phyloP scores from a whole-genome alignment of 2,888 invertebrate genomes.

The Antheraea assamensis region DNA sequence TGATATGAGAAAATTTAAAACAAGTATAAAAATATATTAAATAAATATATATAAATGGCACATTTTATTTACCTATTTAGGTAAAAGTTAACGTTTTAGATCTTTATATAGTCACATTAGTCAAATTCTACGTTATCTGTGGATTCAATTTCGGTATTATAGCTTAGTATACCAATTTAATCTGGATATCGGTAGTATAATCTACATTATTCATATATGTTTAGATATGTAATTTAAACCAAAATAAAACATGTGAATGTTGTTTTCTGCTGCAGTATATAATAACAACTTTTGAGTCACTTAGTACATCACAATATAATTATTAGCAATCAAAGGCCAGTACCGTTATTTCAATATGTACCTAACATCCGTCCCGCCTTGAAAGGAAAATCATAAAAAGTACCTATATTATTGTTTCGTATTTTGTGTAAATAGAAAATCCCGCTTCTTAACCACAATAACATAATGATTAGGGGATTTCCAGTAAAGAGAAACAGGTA shows the following conservation, averaged over 20 bases:
- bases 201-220: not conserved
- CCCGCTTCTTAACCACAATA: not conserved
- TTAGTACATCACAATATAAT: slow-evolving; percentile 8
- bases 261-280: slow-evolving; percentile 12
- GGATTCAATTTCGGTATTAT: not conserved
- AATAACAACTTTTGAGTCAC: not conserved
- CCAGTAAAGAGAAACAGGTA: not conserved
- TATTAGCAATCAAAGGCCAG: not conserved
- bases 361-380: slow-evolving; percentile 7
- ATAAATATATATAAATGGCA: not conserved
- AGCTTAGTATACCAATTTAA: not conserved
- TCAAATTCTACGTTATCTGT: not conserved
- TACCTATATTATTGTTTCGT: not conserved
- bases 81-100: not conserved
- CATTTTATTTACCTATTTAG: not conserved
- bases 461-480: not conserved
- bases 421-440: not conserved
- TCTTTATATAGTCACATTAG: not conserved
- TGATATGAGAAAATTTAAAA: not conserved
- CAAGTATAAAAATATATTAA: not conserved
- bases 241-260: not conserved
- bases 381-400: not conserved
- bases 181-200: not conserved
- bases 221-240: not conserved
- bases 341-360: slow-evolving; percentile 12